Conservation (phyloP, 2,113 vertebrate species). For the Hepsetus odoe region DNA sequence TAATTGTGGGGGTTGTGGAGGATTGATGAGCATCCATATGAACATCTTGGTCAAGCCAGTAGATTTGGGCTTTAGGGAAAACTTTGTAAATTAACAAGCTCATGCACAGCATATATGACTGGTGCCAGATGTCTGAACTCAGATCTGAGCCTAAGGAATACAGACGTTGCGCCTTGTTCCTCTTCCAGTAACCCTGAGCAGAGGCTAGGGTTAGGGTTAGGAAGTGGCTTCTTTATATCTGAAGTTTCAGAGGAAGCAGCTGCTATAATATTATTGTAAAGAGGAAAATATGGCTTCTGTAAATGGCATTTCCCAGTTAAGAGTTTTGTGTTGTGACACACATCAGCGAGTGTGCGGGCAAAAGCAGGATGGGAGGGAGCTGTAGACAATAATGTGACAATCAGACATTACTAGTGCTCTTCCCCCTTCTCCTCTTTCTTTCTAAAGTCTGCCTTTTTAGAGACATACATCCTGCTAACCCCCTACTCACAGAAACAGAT, state of each 20-base stretch:
- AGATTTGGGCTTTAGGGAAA: not conserved
- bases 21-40: too few species aligned
- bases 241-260: conserved; percentile 10
- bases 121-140: not conserved
- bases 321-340: conserved; percentile 24
- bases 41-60: not conserved
- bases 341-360: conserved; percentile 12
- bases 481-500: conserved; percentile 12
- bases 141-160: not conserved
- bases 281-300: conserved; percentile 9
- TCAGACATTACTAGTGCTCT: conserved; percentile 19
- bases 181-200: not conserved
- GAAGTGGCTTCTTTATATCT: not conserved
- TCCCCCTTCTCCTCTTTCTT: not conserved
- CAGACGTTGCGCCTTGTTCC: not conserved
- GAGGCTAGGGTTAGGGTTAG: too few species aligned
- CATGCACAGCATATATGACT: not conserved
- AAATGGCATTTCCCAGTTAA: not conserved
- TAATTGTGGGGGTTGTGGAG: too few species aligned
- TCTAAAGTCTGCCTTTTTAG: conserved; percentile 9
- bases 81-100: not conserved
- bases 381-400: conserved; percentile 25
- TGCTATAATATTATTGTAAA: not conserved
- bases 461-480: conserved; percentile 29
- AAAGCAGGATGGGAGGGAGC: conserved; percentile 6